Percentiles rank a stretch among this genome's conserved stretches.
Conservation (phyloP, 2,888 invertebrate species). For the Diarsia rubi region DNA sequence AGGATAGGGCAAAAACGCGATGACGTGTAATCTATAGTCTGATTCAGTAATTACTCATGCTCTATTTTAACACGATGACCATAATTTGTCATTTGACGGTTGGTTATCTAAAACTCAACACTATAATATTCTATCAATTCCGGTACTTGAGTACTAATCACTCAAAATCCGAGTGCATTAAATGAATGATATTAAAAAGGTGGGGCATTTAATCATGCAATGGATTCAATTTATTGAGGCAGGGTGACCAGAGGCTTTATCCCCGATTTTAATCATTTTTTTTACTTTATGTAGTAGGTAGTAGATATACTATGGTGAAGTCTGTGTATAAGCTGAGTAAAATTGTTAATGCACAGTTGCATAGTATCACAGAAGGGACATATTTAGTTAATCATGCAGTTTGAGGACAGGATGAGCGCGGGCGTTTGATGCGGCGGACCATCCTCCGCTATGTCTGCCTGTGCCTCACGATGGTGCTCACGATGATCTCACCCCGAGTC, state of each 20-base stretch:
- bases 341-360: conserved; percentile 5
- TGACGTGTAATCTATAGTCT: conserved; percentile 13
- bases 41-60: conserved; percentile 26
- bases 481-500: conserved; percentile 96
- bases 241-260: neutral
- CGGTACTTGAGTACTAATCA: neutral
- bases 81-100: conserved; percentile 20
- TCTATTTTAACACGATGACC: conserved; percentile 14
- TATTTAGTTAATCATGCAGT: conserved; percentile 62
- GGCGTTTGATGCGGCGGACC: conserved; percentile 95
- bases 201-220: neutral
- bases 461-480: conserved; percentile 96
- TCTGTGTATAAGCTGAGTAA: conserved; percentile 11
- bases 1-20: conserved; percentile 43
- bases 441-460: conserved; percentile 96
- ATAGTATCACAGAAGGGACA: conserved; percentile 38
- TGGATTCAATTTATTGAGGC: neutral
- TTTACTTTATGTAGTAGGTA: neutral
- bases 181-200: conserved; percentile 1
- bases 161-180: conserved; percentile 1
- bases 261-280: neutral
- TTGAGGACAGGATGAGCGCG: conserved; percentile 93
- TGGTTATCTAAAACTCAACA: conserved; percentile 1
- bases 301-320: neutral
- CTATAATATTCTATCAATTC: neutral